These are phyloP conservation scores for Drosophila villosipedis DNA, from an alignment of 2,888 invertebrate genomes.

Conservation along the genomic window DNA sequence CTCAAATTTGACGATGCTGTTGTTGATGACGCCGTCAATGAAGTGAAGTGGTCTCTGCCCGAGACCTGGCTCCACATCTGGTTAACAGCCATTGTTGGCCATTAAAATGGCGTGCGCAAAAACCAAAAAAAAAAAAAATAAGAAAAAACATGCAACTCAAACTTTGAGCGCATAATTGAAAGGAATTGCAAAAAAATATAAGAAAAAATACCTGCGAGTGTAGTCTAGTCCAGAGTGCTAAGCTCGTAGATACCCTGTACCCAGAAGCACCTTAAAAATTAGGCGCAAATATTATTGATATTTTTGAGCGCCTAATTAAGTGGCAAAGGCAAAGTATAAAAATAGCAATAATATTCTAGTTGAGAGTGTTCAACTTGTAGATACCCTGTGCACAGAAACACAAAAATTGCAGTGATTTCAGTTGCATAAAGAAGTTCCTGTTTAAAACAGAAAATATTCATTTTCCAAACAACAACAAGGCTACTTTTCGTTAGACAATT, in stretches of 20 bases:
- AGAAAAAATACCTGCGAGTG: background rate
- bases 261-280: background rate
- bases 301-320: slow-evolving; percentile 19
- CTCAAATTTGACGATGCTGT: slow-evolving; percentile 64
- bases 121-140: slow-evolving; percentile 1
- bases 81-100: slow-evolving; percentile 38
- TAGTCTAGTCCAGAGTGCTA: background rate
- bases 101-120: slow-evolving; percentile 38
- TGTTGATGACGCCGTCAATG: slow-evolving; percentile 45
- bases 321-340: slow-evolving; percentile 4
- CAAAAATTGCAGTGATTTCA: background rate
- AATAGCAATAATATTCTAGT: background rate
- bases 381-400: background rate
- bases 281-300: slow-evolving; percentile 1
- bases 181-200: slow-evolving; percentile 1
- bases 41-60: slow-evolving; percentile 23
- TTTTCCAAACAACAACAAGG: background rate
- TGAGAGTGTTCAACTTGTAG: background rate
- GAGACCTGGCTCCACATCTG: slow-evolving; percentile 22
- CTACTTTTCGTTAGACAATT: background rate
- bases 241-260: background rate
- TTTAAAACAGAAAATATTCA: background rate
- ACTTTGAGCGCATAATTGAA: slow-evolving; percentile 29
- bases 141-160: slow-evolving; percentile 24
- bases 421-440: background rate